Evolutionary conservation across 1,140 invertebrate species (phyloP).

Genomic region (Pectinophora gossypiella): DNA sequence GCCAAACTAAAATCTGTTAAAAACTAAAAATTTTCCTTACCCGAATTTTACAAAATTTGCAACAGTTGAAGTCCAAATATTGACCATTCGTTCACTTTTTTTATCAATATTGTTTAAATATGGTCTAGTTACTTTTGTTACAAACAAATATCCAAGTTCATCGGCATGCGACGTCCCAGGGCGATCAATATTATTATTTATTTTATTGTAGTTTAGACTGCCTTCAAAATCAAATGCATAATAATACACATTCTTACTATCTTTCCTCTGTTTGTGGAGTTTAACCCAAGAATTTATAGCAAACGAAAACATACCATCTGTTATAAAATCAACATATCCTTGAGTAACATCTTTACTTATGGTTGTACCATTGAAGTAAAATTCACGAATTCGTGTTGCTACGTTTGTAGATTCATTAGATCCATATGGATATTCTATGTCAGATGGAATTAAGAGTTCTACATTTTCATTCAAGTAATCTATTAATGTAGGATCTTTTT

Average conservation of each 20-base stretch:
- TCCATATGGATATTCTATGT: conserved; percentile 25
- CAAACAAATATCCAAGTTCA: conserved; percentile 28
- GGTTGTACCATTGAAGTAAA: conserved; percentile 20
- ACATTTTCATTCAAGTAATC: conserved; percentile 19
- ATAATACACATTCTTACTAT: conserved; percentile 19
- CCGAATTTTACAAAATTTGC: conserved; percentile 21
- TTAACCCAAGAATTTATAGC: conserved; percentile 18
- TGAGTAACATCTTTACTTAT: conserved; percentile 10
- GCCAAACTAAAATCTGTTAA: not conserved
- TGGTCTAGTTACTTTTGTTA: conserved; percentile 14
- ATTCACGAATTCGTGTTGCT: conserved; percentile 16
- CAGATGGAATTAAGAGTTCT: conserved; percentile 21
- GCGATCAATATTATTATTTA: conserved; percentile 12
- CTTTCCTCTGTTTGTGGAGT: conserved; percentile 9
- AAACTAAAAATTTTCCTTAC: conserved; percentile 11
- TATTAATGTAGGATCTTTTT: not conserved
- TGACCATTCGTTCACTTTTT: conserved; percentile 3
- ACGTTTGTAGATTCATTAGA: conserved; percentile 18
- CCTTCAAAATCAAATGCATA: conserved; percentile 30
- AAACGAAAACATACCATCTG: conserved; percentile 23
- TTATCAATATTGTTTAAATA: conserved; percentile 4
- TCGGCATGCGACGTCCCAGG: conserved; percentile 23
- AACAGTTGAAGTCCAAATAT: conserved; percentile 2
- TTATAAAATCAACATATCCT: conserved; percentile 20
- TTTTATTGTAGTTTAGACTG: conserved; percentile 21